These are phyloP conservation scores for Fukomys damarensis DNA, from an alignment of 2,113 vertebrate species.

Conservation along the genomic window DNA sequence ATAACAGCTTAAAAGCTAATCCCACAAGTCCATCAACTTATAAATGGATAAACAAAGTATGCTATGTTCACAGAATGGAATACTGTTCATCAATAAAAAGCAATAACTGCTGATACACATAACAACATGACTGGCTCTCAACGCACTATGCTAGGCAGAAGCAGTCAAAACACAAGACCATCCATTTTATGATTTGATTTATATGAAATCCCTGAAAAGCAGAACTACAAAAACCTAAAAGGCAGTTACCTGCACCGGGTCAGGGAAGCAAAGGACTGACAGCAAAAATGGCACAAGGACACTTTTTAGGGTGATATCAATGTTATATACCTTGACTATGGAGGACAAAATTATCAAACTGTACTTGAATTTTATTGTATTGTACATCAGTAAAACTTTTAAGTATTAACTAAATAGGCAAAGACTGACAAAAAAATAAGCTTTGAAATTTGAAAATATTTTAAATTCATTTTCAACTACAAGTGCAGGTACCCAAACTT, in stretches of 20 bases:
- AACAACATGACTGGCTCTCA: not conserved
- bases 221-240: not conserved
- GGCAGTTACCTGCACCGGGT: not conserved
- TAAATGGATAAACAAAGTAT: not conserved
- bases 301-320: not conserved
- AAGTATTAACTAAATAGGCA: slow-evolving; percentile 11
- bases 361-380: slow-evolving; percentile 13
- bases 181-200: not conserved
- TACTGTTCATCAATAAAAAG: slow-evolving; percentile 31
- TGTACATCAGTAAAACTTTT: not conserved
- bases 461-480: slow-evolving; percentile 18
- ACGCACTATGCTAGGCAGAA: slow-evolving; percentile 25
- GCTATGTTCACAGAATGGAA: not conserved
- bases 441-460: slow-evolving; percentile 27
- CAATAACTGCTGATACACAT: not conserved
- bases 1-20: slow-evolving; percentile 38
- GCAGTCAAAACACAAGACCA: slow-evolving; percentile 27
- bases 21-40: not conserved
- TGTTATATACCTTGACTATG: not conserved
- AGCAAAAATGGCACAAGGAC: not conserved
- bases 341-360: not conserved
- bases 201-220: slow-evolving; percentile 27
- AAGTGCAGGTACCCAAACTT: too few species aligned
- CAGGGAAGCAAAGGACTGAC: not conserved
- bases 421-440: slow-evolving; percentile 28